Conservation (phyloP, 2,888 invertebrate genomes). For the Sipha maydis region DNA sequence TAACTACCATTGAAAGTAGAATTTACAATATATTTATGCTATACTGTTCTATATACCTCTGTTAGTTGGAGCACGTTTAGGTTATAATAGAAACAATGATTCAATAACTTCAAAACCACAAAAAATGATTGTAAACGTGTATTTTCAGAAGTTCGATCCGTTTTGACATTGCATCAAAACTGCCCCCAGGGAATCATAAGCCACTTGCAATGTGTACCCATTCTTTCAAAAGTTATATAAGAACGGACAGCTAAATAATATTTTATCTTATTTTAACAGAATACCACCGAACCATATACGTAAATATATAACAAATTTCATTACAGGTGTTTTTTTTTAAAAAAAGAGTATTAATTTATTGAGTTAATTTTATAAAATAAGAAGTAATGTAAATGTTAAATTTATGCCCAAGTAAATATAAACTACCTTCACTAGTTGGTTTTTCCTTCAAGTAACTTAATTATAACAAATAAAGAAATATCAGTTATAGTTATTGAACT, state of each 20-base stretch:
- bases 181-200: not conserved
- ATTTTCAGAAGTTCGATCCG: not conserved
- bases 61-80: too few relatives aligned
- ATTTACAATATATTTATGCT: not conserved
- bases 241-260: not conserved
- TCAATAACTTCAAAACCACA: not conserved
- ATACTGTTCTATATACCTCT: too few relatives aligned
- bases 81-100: not conserved
- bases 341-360: not conserved
- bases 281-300: not conserved
- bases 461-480: too few relatives aligned
- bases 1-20: not conserved
- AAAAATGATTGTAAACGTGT: not conserved
- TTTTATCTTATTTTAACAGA: not conserved
- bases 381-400: too few relatives aligned
- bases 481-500: too few relatives aligned
- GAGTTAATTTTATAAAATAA: too few relatives aligned
- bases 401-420: too few relatives aligned
- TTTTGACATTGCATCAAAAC: not conserved
- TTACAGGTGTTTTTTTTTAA: not conserved
- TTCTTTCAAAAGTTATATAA: not conserved
- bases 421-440: too few relatives aligned
- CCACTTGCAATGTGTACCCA: not conserved
- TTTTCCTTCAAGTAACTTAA: too few relatives aligned
- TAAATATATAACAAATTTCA: not conserved